Evolutionary conservation across 2,797 vertebrate species (phyloP).

Genomic region (Natrix natrix): DNA sequence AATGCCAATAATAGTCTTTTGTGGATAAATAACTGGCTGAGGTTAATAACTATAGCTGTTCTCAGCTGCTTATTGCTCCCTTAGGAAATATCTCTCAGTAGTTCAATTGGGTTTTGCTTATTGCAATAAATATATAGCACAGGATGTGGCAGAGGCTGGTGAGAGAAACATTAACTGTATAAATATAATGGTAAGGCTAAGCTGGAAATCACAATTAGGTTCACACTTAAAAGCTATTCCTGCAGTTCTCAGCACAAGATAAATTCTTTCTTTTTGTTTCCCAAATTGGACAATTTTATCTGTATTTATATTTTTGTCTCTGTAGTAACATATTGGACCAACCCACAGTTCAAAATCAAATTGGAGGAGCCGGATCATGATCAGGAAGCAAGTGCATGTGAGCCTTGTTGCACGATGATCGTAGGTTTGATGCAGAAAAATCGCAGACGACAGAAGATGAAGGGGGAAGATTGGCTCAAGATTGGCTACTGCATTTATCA

Average conservation of each 20-base stretch:
- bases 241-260: conserved; percentile 19
- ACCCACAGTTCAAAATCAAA: conserved; percentile 83
- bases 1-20: conserved; percentile 28
- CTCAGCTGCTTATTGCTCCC: conserved; percentile 13
- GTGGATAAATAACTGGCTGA: conserved; percentile 28
- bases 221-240: background rate
- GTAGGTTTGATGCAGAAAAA: conserved; percentile 90
- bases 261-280: background rate
- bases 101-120: conserved; percentile 33
- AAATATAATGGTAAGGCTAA: background rate
- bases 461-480: conserved; percentile 81
- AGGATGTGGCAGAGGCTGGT: background rate
- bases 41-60: conserved; percentile 30
- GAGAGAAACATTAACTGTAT: background rate
- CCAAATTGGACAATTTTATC: background rate
- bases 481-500: conserved; percentile 82
- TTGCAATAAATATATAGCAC: background rate
- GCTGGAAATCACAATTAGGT: conserved; percentile 20
- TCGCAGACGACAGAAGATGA: conserved; percentile 71
- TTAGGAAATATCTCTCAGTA: conserved; percentile 17
- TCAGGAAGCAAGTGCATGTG: conserved; percentile 60
- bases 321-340: conserved; percentile 86
- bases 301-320: conserved; percentile 6
- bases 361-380: conserved; percentile 80
- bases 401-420: conserved; percentile 77